Conservation (phyloP, 2,888 invertebrate species). For the Ormyrus pomaceus region DNA sequence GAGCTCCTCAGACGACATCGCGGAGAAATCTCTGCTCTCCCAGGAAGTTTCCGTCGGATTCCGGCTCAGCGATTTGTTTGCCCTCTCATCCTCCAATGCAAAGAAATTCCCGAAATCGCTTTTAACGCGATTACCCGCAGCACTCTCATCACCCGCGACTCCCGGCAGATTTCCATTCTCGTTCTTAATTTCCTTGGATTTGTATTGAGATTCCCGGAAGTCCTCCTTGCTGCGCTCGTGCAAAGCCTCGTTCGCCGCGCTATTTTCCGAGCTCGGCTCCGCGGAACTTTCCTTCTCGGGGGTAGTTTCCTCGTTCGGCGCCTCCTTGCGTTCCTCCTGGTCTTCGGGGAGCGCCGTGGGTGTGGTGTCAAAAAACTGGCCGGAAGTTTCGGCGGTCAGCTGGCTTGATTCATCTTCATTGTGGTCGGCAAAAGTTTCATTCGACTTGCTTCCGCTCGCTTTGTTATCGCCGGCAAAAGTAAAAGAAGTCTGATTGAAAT, state of each 20-base stretch:
- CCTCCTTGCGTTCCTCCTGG: neutral
- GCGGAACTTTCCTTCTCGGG: neutral
- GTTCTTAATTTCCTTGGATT: neutral
- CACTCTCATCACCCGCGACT: neutral
- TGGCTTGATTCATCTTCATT: conserved; percentile 37
- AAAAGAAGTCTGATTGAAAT: conserved; percentile 45
- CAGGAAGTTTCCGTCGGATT: neutral
- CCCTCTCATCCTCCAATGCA: neutral
- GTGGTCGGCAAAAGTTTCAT: conserved; percentile 33
- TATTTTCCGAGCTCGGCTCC: conserved; percentile 10
- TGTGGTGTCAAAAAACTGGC: neutral
- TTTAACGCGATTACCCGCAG: conserved; percentile 3
- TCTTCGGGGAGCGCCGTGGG: neutral
- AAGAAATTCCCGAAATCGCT: neutral
- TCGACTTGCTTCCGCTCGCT: conserved; percentile 38
- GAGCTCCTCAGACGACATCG: too few relatives aligned
- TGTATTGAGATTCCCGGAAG: neutral
- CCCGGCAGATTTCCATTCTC: neutral
- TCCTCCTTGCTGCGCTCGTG: conserved; percentile 39
- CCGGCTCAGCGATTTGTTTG: neutral
- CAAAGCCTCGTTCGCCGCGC: conserved; percentile 38
- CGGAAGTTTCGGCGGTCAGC: neutral
- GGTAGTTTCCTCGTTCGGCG: neutral
- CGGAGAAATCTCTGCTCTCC: conserved; percentile 1
- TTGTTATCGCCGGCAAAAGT: conserved; percentile 34